phyloP scores from a whole-genome alignment of 1,140 invertebrate genomes.

The Drosophila santomea region DNA sequence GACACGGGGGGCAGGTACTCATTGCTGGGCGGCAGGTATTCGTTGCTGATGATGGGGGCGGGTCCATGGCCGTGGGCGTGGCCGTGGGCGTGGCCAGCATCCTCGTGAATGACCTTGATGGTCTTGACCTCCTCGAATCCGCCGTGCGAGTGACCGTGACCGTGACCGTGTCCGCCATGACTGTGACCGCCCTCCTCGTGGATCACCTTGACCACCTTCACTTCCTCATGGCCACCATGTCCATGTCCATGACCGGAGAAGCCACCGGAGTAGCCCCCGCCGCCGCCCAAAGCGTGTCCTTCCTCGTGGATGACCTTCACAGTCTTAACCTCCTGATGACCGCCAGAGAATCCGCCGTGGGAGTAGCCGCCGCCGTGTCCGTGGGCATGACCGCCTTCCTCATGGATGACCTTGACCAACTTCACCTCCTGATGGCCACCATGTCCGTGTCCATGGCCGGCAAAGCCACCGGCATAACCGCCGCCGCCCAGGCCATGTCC shows the following conservation, averaged over 20 bases:
- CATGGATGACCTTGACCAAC: slow-evolving; percentile 61
- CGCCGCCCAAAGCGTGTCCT: slow-evolving; percentile 39
- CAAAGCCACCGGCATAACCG: slow-evolving; percentile 47
- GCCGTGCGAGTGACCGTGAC: slow-evolving; percentile 32
- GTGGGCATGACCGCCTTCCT: slow-evolving; percentile 35
- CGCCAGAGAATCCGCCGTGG: slow-evolving; percentile 26
- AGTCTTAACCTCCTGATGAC: slow-evolving; percentile 66
- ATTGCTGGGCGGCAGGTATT: slow-evolving; percentile 56
- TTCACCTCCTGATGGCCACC: slow-evolving; percentile 59
- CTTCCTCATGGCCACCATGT: slow-evolving; percentile 46
- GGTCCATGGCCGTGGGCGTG: slow-evolving; percentile 14
- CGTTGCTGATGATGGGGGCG: slow-evolving; percentile 44
- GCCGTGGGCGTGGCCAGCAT: slow-evolving; percentile 34
- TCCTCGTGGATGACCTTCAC: slow-evolving; percentile 69
- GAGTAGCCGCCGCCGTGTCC: slow-evolving; percentile 11
- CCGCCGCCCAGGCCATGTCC: slow-evolving; percentile 49
- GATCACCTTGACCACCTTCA: slow-evolving; percentile 76
- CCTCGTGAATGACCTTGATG: slow-evolving; percentile 72
- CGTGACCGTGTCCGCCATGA: slow-evolving; percentile 9
- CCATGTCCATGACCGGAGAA: slow-evolving; percentile 39
- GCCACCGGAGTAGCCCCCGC: slow-evolving; percentile 48
- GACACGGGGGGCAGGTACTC: slow-evolving; percentile 57
- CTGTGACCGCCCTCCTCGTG: slow-evolving; percentile 63
- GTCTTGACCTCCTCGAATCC: slow-evolving; percentile 61
- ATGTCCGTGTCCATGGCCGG: slow-evolving; percentile 47